Base-by-base conservation (phyloP, 2,113 vertebrate genomes). In the Fukomys damarensis region DNA sequence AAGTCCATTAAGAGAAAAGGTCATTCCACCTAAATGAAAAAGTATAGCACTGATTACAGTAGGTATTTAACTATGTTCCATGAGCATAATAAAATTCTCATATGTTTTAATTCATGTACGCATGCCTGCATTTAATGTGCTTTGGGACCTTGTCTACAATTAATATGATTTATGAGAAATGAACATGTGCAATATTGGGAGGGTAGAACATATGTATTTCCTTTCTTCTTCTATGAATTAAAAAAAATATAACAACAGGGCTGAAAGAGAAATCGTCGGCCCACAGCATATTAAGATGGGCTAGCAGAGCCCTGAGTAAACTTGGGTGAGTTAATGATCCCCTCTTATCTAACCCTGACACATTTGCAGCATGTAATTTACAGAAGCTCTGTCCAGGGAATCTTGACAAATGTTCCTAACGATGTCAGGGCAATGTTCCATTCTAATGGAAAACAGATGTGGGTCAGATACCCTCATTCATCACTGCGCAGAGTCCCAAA, bases 381-480 rank as follows among this genome's bases (percentile, higher is more conserved):
- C 99, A 99, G 99, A 99, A 99, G 99, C 98, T 99, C 98, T 98
- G 99, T 99, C 99, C 98, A 99, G 99, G 98, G 99, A 99, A 98
- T 99, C 99, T 98, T 98, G 98, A 98, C 99, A 99, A 99, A 99
- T 99, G 98, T 98, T 99, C 98, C 98, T 98, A 98, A 99, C 95
- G 97, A 99, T 99, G 99, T 99, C 98, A 98, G 98, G 98, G 99
- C 98, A 98, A 98, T 99, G 99, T 99, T 99, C 99, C 98, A 98
- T 99, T 98, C 98, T 99, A 99, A 99, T 99, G 99, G 95, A 98
- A 99, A 99, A 98, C 99, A 99, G 99, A 99, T 99, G 99, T 98
- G 98, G 99, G 99, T 99, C 99, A 99, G 98, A 98, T 98, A 97
- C 97, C 98, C 98, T 98, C 98, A 99, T 99, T 99, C 98, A 99